Evolutionary conservation across 2,888 invertebrate genomes (phyloP).

Genomic region (Bimastos eiseni): DNA sequence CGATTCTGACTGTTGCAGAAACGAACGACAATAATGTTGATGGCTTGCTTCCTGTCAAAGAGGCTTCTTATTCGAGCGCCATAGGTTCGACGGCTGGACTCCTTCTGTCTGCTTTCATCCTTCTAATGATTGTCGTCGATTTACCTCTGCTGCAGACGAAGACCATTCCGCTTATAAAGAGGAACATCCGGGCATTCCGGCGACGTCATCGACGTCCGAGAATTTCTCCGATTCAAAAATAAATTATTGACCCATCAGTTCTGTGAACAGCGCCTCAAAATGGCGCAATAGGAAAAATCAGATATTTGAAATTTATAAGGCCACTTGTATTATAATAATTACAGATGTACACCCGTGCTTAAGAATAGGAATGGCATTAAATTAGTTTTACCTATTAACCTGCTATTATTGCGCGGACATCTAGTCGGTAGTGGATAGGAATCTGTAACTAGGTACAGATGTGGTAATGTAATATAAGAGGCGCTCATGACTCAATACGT

Average conservation of each 20-base stretch:
- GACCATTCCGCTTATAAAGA: neutral
- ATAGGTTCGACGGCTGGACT: neutral
- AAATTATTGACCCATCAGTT: neutral
- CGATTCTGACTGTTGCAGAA: neutral
- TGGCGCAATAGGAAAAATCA: neutral
- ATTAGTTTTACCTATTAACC: too few species aligned
- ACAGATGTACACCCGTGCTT: neutral
- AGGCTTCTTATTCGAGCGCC: neutral
- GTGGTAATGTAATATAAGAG: neutral
- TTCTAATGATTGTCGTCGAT: neutral
- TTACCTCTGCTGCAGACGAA: neutral
- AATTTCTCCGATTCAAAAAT: neutral
- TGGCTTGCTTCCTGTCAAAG: neutral
- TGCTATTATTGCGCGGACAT: too few species aligned
- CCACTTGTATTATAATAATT: neutral
- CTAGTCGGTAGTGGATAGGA: too few species aligned
- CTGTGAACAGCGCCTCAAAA: neutral
- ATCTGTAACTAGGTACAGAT: too few species aligned
- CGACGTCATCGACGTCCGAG: neutral
- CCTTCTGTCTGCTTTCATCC: neutral
- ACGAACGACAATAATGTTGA: neutral
- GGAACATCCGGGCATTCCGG: constrained; percentile 1
- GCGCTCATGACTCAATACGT: neutral
- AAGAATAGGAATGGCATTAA: too few species aligned
- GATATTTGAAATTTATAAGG: neutral